These are phyloP conservation scores for Sarcophaga variegata DNA, from an alignment of 2,888 invertebrate species.

Conservation along the genomic window DNA sequence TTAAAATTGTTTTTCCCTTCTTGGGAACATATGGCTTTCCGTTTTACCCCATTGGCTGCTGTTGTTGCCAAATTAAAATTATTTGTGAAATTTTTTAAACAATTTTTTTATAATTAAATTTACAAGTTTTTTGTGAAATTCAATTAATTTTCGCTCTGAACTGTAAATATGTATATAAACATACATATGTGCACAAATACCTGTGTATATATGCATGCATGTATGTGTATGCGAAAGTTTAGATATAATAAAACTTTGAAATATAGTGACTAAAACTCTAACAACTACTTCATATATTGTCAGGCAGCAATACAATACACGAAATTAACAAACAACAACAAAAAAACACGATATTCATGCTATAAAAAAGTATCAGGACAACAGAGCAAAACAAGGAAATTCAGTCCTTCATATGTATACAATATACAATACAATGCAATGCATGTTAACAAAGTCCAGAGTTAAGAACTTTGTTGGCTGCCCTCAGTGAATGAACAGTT, in stretches of 20 bases:
- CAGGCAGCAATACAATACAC: neutral
- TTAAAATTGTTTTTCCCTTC: too few species aligned
- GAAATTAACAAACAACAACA: constrained; percentile 14
- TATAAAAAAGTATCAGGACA: constrained; percentile 43
- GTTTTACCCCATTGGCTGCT: too few species aligned
- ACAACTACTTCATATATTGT: constrained; percentile 11
- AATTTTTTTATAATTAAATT: too few species aligned
- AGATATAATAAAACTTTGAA: constrained; percentile 36
- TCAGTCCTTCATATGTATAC: constrained; percentile 16
- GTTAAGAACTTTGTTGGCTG: neutral
- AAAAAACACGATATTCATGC: constrained; percentile 43
- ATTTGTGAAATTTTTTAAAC: too few species aligned
- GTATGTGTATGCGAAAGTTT: neutral
- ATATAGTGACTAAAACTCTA: constrained; percentile 19
- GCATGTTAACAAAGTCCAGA: constrained; percentile 19
- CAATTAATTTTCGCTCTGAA: neutral
- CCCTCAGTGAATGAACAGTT: constrained; percentile 17
- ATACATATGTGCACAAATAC: neutral
- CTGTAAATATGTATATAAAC: neutral
- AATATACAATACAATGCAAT: neutral
- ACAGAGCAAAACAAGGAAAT: neutral
- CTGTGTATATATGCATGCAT: neutral
- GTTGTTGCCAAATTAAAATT: too few species aligned
- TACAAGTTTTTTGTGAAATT: neutral
- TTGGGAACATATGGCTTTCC: too few species aligned